These are phyloP conservation scores for Melieria crassipennis DNA, from an alignment of 2,888 invertebrate species.

Conservation along the genomic window DNA sequence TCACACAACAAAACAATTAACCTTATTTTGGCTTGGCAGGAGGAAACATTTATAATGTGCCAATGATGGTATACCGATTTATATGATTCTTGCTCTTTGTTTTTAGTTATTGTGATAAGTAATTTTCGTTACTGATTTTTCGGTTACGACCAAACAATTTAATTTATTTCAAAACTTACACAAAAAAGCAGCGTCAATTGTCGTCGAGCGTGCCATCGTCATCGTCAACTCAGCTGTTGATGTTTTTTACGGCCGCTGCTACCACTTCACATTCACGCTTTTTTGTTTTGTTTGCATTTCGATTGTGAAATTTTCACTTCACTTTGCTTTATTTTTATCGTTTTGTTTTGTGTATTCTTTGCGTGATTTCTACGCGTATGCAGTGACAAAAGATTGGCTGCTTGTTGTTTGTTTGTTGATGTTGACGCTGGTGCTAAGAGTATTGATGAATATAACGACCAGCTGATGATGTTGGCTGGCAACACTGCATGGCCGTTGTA, in stretches of 20 bases:
- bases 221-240: not conserved
- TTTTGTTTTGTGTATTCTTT: not conserved
- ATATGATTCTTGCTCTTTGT: too few species aligned
- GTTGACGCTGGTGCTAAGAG: conserved; percentile 12
- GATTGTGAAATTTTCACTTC: conserved; percentile 27
- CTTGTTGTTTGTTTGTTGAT: not conserved
- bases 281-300: conserved; percentile 27
- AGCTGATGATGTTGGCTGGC: too few species aligned
- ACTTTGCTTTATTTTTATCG: conserved; percentile 13
- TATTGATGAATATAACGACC: not conserved
- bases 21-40: too few species aligned
- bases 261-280: not conserved
- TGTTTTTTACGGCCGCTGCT: not conserved
- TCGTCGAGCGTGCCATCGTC: too few species aligned
- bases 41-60: too few species aligned
- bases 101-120: too few species aligned
- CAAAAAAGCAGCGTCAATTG: too few species aligned
- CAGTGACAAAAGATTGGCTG: not conserved
- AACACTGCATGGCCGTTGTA: not conserved
- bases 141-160: too few species aligned
- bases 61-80: too few species aligned
- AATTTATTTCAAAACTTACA: too few species aligned
- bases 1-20: too few species aligned
- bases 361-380: not conserved
- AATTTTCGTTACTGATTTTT: too few species aligned